These are phyloP conservation scores for Hystrix cristata DNA, from an alignment of 2,113 vertebrate genomes.

Conservation along the genomic window DNA sequence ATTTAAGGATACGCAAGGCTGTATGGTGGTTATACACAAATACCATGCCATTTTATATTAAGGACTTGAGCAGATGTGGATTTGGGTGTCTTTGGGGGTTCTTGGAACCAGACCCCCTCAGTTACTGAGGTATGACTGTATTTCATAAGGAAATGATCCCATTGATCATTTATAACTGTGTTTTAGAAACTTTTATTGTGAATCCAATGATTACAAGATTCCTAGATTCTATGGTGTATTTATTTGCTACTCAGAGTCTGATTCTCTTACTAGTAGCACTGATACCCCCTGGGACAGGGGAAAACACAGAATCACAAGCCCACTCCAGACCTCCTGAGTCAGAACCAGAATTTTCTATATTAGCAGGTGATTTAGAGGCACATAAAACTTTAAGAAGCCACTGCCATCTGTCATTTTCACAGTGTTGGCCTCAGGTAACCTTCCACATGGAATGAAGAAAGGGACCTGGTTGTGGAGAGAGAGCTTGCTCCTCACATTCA, in stretches of 20 bases:
- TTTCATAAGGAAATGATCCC: not conserved
- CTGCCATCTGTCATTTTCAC: not conserved
- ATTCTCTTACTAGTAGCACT: not conserved
- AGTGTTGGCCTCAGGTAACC: not conserved
- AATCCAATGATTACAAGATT: not conserved
- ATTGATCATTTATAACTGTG: not conserved
- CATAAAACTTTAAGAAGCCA: not conserved
- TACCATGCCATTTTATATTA: not conserved
- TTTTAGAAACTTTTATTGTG: not conserved
- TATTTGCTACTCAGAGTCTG: not conserved
- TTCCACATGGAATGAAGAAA: not conserved
- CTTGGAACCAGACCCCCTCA: not conserved
- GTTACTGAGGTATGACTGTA: not conserved
- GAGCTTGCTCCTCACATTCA: not conserved
- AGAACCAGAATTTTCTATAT: not conserved
- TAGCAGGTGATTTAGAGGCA: not conserved
- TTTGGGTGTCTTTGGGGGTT: not conserved
- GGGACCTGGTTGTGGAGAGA: not conserved
- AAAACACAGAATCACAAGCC: not conserved
- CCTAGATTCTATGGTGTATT: not conserved
- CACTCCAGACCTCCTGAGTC: fast-evolving
- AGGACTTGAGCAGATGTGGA: too few relatives aligned
- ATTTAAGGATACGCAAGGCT: not conserved
- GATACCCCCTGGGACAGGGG: not conserved
- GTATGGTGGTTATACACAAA: not conserved